These are phyloP conservation scores for Cebidichthys violaceus DNA, from an alignment of 2,113 vertebrate genomes.

Conservation along the genomic window DNA sequence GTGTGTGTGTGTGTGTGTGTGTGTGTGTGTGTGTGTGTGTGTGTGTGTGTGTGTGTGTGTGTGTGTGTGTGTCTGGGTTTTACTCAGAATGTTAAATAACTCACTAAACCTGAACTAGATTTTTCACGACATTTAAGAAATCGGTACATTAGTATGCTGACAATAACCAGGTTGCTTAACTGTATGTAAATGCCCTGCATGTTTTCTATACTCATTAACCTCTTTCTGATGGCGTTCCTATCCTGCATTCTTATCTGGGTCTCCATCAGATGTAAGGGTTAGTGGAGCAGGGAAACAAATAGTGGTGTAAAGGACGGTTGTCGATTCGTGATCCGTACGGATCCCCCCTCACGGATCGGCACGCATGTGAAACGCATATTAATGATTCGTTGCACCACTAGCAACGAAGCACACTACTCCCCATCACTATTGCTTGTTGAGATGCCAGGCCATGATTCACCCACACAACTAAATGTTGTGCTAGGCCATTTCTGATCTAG, in stretches of 20 bases:
- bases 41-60: too few relatives aligned
- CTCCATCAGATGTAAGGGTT: slow-evolving; percentile 1
- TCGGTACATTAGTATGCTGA: not conserved
- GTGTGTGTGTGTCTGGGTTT: not conserved
- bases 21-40: too few relatives aligned
- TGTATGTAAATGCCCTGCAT: not conserved
- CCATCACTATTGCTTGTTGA: slow-evolving; percentile 9
- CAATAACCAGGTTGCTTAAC: not conserved
- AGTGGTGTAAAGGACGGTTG: too few relatives aligned
- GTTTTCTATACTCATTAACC: not conserved
- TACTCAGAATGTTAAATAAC: not conserved
- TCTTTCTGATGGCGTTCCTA: not conserved
- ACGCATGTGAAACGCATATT: too few relatives aligned
- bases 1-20: too few relatives aligned
- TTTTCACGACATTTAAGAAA: not conserved
- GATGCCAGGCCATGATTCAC: slow-evolving; percentile 53
- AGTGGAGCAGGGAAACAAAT: not conserved
- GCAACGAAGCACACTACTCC: not conserved
- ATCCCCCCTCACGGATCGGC: too few relatives aligned
- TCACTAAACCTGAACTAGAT: not conserved
- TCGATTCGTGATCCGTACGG: too few relatives aligned
- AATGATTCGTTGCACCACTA: too few relatives aligned
- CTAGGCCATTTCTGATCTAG: slow-evolving; percentile 42
- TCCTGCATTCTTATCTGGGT: not conserved
- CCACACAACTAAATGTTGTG: slow-evolving; percentile 47